Evolutionary conservation across 2,113 vertebrate species (phyloP), one percentile per base, ranked within the genome.

Genomic region (Aix galericulata): DNA sequence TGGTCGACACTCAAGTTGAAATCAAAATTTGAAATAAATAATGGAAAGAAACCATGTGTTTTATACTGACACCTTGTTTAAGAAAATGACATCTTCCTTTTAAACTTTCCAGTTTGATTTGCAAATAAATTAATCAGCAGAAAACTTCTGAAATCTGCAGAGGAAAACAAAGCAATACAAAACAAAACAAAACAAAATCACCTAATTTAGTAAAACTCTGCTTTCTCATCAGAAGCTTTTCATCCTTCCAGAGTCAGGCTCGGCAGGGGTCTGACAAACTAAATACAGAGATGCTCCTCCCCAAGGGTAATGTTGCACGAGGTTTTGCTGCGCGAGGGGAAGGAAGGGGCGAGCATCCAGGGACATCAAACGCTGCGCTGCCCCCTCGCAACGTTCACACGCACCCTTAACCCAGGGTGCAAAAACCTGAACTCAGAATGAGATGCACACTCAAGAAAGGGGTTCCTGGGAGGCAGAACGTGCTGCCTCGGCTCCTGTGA

Each of bases 331-430:
- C 3, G 20, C 29, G 18, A 48, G 26, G 55, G 31, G 34, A 50
- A 23, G 31, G 21, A 36, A 31, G 17, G 22, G 12, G 20, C 0
- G 6, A 63, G 53, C 20, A 75, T 53, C 74, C 68, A 40, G 36
- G n/a, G 34, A 6, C 44, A 48, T 46, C n/a, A 31, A 40, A 58
- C 0, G 5, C 42, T 8, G 3, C 1, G 1, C 48, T 38, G 75
- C 59, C 63, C 34, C 63, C 46, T 59, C 1, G 2, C 18, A 23
- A 3, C 14, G 4, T 10, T 53, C 53, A 14, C 62, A 29, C 2
- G 0, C 25, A 1, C 18, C 44, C 27, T 9, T 11, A 48, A 44
- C 38, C n/a, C 34, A 1, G 16, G 46, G 13, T 32, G 27, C 58
- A n/a, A 42, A 63, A 95, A 29, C 9, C 20, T 13, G 55, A 40